Percentiles rank a stretch among this genome's conserved stretches.
Evolutionary conservation across 2,797 vertebrate genomes (phyloP).

Genomic region (Melanotaenia maccullochi): DNA sequence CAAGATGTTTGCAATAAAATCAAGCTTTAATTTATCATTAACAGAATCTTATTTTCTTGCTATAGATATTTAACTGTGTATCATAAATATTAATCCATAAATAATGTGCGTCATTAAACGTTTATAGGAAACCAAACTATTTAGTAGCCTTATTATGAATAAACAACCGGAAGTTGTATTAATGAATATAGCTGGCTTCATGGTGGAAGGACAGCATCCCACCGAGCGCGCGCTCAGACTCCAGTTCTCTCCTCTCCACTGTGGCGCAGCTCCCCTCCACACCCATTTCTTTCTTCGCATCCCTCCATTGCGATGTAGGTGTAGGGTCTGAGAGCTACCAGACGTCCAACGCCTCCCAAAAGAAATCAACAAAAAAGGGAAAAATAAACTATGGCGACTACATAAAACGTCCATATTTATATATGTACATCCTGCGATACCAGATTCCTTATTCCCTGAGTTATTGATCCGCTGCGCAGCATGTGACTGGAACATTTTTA

Average conservation of each 20-base stretch:
- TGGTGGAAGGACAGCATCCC: slow-evolving; percentile 61
- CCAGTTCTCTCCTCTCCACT: slow-evolving; percentile 54
- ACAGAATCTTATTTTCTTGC: not conserved
- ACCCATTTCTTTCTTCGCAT: slow-evolving; percentile 58
- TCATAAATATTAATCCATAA: not conserved
- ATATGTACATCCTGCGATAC: slow-evolving; percentile 7
- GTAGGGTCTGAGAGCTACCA: slow-evolving; percentile 63
- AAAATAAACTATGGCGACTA: slow-evolving; percentile 51
- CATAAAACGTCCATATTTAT: not conserved
- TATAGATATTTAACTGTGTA: not conserved
- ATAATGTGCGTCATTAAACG: not conserved
- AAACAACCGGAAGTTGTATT: not conserved
- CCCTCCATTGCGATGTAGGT: slow-evolving; percentile 62
- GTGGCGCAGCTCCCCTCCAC: slow-evolving; percentile 69
- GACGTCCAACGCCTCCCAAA: slow-evolving; percentile 58
- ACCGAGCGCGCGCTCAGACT: slow-evolving; percentile 72
- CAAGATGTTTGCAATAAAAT: not conserved
- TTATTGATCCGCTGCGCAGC: not conserved
- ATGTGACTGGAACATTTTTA: slow-evolving; percentile 17
- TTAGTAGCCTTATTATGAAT: slow-evolving; percentile 32
- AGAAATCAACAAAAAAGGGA: slow-evolving; percentile 27
- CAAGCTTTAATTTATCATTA: too few species aligned
- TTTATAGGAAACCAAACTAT: not conserved
- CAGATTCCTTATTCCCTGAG: not conserved
- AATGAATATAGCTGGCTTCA: slow-evolving; percentile 27